Evolutionary conservation across 2,797 vertebrate species (phyloP), one percentile per base, ranked within the genome.

Genomic region (Neosilurus hyrtlii): DNA sequence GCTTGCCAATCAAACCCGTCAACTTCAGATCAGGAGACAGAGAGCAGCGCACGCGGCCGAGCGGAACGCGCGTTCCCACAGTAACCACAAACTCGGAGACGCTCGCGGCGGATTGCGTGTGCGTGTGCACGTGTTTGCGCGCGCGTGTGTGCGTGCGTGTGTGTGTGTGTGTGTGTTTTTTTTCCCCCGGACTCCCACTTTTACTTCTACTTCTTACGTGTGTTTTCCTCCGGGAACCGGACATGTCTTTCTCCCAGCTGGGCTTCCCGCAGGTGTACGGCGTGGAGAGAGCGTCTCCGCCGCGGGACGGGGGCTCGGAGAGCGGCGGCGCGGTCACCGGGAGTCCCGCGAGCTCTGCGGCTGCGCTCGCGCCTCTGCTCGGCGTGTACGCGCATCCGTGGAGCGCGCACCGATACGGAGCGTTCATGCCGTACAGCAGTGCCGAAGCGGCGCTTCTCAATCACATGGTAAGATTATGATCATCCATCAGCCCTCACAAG

Each of bases 161-260:
- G 18, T 20, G 35, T 22, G 67, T 35, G 26, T 66, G 62, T 49
- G 35, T 63, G 30, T 37, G 2, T 35, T 1, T 11, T 70, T 61
- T 62, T 52, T n/a, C 6, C 2, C 9, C 9, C 52, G 16, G 67
- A 61, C n/a, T 81, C 16, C 35, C 14, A 43, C 67, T 20, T 66
- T 66, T 26, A 56, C 35, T 61, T 57, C 30, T 56, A 4, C 11
- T 71, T 24, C 14, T 8, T 49, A 16, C 49, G 68, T 70, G 43
- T 15, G 51, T 66, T 75, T 62, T 77, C 52, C 35, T 86, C 85
- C 89, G 79, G 89, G 84, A 88, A 83, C 84, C 88, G 92, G 96
- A 96, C 94, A 98, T 98, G 97, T 96, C 97, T 95, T 98, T 97
- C 91, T 94, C 97, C 91, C 97, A 98, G 94, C 95, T 98, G 96